A percentile compares a stretch with the other conserved stretches of the same genome.
Evolutionary conservation across 2,888 invertebrate species (phyloP).

Genomic region (Aphodius sticticus): DNA sequence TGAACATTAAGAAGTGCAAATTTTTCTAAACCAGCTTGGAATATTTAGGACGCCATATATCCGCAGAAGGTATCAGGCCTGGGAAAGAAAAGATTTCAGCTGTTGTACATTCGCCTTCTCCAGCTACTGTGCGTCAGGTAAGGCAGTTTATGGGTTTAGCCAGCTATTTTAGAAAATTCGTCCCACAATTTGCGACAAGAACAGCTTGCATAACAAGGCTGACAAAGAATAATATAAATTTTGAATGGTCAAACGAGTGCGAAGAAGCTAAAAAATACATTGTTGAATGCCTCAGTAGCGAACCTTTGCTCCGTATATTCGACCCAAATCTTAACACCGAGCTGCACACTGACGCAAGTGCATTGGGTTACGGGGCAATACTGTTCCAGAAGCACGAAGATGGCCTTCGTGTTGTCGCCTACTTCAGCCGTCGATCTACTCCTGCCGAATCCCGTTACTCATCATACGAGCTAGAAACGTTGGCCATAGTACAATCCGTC

Average conservation of each 20-base stretch:
- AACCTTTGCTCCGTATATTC: background rate
- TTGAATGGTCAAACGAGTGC: background rate
- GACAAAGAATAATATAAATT: background rate
- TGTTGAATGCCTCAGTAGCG: background rate
- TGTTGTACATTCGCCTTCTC: slow-evolving; percentile 44
- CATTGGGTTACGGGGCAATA: slow-evolving; percentile 5
- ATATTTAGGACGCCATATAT: slow-evolving; percentile 32
- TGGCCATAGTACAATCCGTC: slow-evolving; percentile 39
- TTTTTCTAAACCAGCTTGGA: slow-evolving; percentile 38
- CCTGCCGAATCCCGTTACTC: slow-evolving; percentile 25
- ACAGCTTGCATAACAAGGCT: slow-evolving; percentile 5
- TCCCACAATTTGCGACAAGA: background rate
- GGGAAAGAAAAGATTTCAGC: slow-evolving; percentile 29
- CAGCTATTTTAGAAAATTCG: slow-evolving; percentile 4
- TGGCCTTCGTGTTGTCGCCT: slow-evolving; percentile 14
- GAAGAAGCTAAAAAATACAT: background rate
- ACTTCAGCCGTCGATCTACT: too few species aligned
- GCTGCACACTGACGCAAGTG: background rate
- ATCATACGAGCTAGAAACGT: too few species aligned
- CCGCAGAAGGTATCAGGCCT: background rate
- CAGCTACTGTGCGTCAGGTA: slow-evolving; percentile 42
- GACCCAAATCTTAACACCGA: slow-evolving; percentile 10
- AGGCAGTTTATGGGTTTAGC: slow-evolving; percentile 36
- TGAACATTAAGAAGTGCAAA: slow-evolving; percentile 29
- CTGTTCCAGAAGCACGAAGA: slow-evolving; percentile 11